Evolutionary conservation across 30 jellyfish, hydroid and myxozoan genomes (phyloP).

Genomic region (Haliclystus octoradiatus): DNA sequence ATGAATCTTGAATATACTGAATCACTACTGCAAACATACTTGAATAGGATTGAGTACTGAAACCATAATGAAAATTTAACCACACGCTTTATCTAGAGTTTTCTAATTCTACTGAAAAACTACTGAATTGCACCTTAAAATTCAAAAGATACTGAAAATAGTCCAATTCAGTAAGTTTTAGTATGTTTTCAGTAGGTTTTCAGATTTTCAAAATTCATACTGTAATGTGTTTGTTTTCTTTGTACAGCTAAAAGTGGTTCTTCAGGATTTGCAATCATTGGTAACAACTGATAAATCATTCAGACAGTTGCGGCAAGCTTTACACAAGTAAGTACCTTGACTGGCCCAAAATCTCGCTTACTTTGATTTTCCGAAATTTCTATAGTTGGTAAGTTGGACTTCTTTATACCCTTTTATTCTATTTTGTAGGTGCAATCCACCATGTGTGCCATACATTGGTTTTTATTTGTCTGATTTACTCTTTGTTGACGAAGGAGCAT

Average conservation of each 20-base stretch:
- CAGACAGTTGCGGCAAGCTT: constrained; percentile 66
- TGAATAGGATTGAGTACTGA: no score
- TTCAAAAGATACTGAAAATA: no score
- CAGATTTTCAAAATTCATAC: no score
- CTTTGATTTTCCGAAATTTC: background rate
- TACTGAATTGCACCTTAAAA: no score
- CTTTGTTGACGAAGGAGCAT: constrained; percentile 52
- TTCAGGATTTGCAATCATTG: constrained; percentile 61
- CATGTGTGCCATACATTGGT: constrained; percentile 67
- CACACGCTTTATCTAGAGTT: no score
- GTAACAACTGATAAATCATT: constrained; percentile 87
- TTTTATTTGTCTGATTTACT: constrained; percentile 50
- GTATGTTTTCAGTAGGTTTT: no score
- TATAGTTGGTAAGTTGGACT: background rate
- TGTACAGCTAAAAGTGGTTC: constrained; percentile 44
- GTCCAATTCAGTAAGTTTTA: no score
- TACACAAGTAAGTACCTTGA: constrained; percentile 58
- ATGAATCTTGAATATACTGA: no score
- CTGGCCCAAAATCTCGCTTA: background rate
- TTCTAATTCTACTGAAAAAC: no score
- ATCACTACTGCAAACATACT: no score
- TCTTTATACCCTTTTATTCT: background rate
- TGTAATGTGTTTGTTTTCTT: no score
- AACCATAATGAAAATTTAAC: no score
- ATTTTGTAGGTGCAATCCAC: constrained; percentile 57